These are phyloP conservation scores for Zaprionus capensis DNA, from an alignment of 1,140 invertebrate genomes.

Conservation along the genomic window DNA sequence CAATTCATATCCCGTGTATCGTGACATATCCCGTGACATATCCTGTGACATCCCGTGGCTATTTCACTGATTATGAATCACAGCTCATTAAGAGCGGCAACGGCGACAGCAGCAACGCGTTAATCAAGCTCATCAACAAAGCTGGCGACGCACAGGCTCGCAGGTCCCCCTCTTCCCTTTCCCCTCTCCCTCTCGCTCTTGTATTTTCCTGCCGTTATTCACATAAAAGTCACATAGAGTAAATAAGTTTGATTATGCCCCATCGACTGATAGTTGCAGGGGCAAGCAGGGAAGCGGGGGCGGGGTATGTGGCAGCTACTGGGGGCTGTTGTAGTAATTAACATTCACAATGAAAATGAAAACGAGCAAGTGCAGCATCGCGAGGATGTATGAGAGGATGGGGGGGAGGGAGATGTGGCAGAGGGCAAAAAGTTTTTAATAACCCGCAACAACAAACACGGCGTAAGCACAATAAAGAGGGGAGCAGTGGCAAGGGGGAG, in stretches of 20 bases:
- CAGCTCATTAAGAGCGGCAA: slow-evolving; percentile 22
- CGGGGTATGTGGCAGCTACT: background rate
- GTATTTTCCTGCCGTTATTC: slow-evolving; percentile 35
- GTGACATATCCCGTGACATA: background rate
- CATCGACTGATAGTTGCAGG: background rate
- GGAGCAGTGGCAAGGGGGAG: background rate
- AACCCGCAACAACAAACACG: slow-evolving; percentile 72
- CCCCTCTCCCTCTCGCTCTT: background rate
- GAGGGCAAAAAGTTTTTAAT: slow-evolving; percentile 72
- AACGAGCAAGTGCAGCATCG: slow-evolving; percentile 64
- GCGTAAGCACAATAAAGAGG: slow-evolving; percentile 22
- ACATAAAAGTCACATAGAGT: slow-evolving; percentile 77
- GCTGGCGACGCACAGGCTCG: slow-evolving; percentile 14
- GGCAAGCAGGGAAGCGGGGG: background rate
- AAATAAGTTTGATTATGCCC: slow-evolving; percentile 74
- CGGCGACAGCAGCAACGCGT: slow-evolving; percentile 9
- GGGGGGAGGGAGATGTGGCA: slow-evolving; percentile 14
- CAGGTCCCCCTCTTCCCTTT: slow-evolving; percentile 12
- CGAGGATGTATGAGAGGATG: background rate
- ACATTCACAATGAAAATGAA: slow-evolving; percentile 70
- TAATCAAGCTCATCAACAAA: slow-evolving; percentile 38
- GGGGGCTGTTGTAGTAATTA: slow-evolving; percentile 65
- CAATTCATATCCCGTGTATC: background rate
- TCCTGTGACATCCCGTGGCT: background rate
- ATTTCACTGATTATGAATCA: slow-evolving; percentile 31